These are phyloP conservation scores for Lasaia peninsularis DNA, from an alignment of 1,140 invertebrate species.

Conservation along the genomic window DNA sequence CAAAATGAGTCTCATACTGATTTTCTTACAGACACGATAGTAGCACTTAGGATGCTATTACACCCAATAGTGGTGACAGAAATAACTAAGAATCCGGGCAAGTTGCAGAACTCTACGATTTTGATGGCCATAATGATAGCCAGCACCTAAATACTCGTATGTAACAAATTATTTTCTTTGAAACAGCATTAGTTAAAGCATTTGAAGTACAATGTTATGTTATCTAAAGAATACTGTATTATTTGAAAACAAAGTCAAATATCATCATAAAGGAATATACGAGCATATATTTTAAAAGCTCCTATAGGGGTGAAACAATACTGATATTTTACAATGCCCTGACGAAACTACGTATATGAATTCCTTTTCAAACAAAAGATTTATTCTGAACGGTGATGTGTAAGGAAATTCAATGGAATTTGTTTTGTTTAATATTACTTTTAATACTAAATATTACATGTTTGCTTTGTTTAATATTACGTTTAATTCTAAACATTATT, in stretches of 20 bases:
- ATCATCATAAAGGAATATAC: neutral
- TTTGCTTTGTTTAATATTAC: neutral
- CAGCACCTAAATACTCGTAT: too few relatives aligned
- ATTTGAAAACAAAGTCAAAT: neutral
- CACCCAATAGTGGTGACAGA: too few relatives aligned
- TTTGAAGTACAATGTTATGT: too few relatives aligned
- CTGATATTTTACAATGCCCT: constrained; percentile 4
- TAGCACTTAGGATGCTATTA: too few relatives aligned
- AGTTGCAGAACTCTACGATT: too few relatives aligned
- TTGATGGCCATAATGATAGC: too few relatives aligned
- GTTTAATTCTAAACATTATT: too few relatives aligned
- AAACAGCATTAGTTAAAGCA: too few relatives aligned
- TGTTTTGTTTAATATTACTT: neutral
- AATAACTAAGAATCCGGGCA: too few relatives aligned
- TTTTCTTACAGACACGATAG: too few relatives aligned
- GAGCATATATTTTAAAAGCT: neutral
- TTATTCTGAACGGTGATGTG: constrained; percentile 3
- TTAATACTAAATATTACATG: neutral
- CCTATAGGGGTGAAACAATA: neutral
- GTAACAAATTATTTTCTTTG: too few relatives aligned
- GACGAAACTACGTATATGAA: constrained; percentile 8
- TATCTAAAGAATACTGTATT: neutral
- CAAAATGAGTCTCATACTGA: too few relatives aligned
- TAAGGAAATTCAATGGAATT: neutral
- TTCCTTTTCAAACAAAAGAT: constrained; percentile 1